Percentiles rank a stretch among this genome's conserved stretches.
phyloP scores from a whole-genome alignment of 2,797 vertebrate genomes.

The Gadopsis marmoratus region DNA sequence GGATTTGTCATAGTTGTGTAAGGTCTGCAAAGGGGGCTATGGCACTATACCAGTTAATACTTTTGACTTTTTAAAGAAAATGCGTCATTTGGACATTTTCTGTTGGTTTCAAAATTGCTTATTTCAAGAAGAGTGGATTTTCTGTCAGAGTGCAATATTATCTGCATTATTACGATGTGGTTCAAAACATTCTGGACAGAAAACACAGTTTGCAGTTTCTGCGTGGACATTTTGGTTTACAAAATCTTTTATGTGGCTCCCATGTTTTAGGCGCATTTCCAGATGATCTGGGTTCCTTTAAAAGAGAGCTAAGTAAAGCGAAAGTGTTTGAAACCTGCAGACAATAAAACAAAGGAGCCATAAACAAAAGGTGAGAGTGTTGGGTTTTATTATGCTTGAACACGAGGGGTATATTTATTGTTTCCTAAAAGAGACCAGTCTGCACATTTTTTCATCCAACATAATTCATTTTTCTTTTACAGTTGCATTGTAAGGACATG shows the following conservation, averaged over 20 bases:
- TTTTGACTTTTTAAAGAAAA: neutral
- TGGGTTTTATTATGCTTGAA: neutral
- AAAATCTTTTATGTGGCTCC: conserved; percentile 1
- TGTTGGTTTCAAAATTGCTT: neutral
- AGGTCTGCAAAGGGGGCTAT: conserved; percentile 7
- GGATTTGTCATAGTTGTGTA: conserved; percentile 4
- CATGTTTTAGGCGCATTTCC: conserved; percentile 36
- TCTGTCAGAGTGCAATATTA: neutral
- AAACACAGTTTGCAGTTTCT: conserved; percentile 4
- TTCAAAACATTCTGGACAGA: neutral
- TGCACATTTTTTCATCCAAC: neutral
- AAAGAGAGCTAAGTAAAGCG: conserved; percentile 12
- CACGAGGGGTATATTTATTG: neutral
- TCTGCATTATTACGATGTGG: neutral
- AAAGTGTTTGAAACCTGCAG: conserved; percentile 30
- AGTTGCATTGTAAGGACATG: conserved; percentile 82
- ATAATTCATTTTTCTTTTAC: conserved; percentile 46
- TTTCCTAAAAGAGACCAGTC: conserved; percentile 11
- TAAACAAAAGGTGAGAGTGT: conserved; percentile 31
- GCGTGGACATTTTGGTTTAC: neutral
- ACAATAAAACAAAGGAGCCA: conserved; percentile 24
- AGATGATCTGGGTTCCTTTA: conserved; percentile 33
- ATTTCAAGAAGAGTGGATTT: neutral
- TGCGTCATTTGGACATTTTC: neutral
- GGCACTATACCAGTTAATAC: neutral